Conservation (phyloP, 2,113 vertebrate species). For the Butorides virescens region DNA sequence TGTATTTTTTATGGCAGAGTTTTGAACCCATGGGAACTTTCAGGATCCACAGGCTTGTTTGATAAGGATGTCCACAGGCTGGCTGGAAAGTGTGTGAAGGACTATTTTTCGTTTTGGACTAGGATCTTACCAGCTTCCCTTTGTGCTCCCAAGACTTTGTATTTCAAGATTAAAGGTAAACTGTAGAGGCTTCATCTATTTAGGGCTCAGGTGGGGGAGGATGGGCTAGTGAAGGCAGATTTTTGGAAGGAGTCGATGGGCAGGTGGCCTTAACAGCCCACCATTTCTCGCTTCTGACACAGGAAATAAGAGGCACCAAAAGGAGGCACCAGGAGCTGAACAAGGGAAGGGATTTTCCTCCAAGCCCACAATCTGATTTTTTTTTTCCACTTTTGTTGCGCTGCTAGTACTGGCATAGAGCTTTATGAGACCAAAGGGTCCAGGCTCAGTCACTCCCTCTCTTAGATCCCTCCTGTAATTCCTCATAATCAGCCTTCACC, state of each 20-base stretch:
- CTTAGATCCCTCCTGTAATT: background rate
- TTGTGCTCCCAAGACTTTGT: background rate
- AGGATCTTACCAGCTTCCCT: background rate
- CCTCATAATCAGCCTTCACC: background rate
- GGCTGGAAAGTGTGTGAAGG: background rate
- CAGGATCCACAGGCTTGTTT: background rate
- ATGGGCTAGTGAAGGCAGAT: background rate
- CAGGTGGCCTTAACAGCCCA: background rate
- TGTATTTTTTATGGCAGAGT: background rate
- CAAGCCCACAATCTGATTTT: background rate
- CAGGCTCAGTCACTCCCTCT: background rate
- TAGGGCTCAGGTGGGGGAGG: background rate
- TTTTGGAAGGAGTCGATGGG: background rate
- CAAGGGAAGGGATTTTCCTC: background rate
- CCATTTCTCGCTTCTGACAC: background rate
- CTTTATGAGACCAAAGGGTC: background rate
- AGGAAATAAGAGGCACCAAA: background rate
- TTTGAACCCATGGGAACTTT: background rate
- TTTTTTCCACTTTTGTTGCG: rapidly evolving
- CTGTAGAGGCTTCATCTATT: background rate
- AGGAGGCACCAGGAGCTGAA: background rate
- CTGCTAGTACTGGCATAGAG: background rate
- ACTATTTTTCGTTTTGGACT: background rate
- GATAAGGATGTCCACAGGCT: rapidly evolving
- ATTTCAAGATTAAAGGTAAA: background rate